Evolutionary conservation across 2,113 vertebrate genomes (phyloP).

Genomic region (Geothlypis trichas): DNA sequence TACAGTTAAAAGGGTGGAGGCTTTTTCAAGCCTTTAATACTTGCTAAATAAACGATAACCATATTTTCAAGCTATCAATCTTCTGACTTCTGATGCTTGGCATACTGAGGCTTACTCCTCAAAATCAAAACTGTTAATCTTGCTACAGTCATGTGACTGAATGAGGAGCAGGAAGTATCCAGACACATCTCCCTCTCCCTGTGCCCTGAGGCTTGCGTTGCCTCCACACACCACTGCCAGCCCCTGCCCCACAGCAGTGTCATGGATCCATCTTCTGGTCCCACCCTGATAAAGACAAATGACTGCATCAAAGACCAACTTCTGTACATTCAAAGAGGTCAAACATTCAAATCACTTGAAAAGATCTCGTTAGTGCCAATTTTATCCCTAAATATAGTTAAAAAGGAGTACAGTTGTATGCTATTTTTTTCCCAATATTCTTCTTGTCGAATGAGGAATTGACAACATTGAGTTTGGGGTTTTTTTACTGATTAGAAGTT

Average conservation of each 20-base stretch:
- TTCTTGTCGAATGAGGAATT: background rate
- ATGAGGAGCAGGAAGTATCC: background rate
- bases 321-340: background rate
- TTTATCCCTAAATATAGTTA: background rate
- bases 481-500: background rate
- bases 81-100: background rate
- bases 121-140: background rate
- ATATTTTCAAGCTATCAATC: background rate
- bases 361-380: background rate
- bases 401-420: background rate
- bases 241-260: too few relatives aligned
- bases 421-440: background rate
- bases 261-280: background rate
- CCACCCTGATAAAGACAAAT: background rate
- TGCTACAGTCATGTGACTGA: background rate
- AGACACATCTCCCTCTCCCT: background rate
- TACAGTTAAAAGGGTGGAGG: background rate
- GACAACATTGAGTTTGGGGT: rapidly evolving
- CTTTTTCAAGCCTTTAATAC: background rate
- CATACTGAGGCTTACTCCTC: background rate
- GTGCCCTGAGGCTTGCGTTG: background rate
- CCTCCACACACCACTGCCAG: background rate
- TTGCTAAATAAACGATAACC: background rate
- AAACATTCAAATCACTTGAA: background rate
- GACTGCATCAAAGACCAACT: background rate